These are phyloP conservation scores for Anneissia japonica DNA, from an alignment of 35 echinoderm and acorn worm species.

Conservation along the genomic window DNA sequence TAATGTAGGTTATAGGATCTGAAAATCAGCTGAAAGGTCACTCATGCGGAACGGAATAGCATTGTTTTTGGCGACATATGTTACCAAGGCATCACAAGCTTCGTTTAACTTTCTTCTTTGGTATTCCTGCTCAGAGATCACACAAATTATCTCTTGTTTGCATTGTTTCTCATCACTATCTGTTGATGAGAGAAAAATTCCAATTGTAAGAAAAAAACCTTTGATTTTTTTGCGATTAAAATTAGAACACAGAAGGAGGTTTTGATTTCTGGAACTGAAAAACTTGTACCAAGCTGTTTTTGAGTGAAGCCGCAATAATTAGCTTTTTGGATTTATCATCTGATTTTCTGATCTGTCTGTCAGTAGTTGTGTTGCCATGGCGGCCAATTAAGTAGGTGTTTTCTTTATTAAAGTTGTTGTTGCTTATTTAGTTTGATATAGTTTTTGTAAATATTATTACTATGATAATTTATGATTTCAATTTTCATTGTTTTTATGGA, in stretches of 20 bases:
- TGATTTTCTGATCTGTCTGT: background rate
- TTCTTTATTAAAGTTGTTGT: too few species aligned
- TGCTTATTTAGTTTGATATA: too few species aligned
- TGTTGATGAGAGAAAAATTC: too few species aligned
- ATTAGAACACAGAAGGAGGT: background rate
- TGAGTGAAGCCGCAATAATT: too few species aligned
- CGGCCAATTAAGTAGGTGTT: too few species aligned
- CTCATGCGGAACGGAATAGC: background rate
- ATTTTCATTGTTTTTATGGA: too few species aligned
- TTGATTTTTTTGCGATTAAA: too few species aligned
- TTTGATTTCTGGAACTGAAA: background rate
- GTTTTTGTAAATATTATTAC: too few species aligned
- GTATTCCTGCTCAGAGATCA: background rate
- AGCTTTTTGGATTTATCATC: background rate
- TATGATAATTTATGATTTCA: too few species aligned
- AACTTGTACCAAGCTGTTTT: too few species aligned
- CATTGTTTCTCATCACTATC: background rate
- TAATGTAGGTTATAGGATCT: background rate
- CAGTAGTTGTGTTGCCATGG: background rate
- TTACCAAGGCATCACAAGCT: background rate
- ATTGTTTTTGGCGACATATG: background rate
- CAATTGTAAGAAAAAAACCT: too few species aligned
- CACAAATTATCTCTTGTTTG: background rate
- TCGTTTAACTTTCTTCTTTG: background rate
- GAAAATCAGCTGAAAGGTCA: background rate